Evolutionary conservation across 2,797 vertebrate species (phyloP), one percentile per base, ranked within the genome.

Genomic region (Todus mexicanus): DNA sequence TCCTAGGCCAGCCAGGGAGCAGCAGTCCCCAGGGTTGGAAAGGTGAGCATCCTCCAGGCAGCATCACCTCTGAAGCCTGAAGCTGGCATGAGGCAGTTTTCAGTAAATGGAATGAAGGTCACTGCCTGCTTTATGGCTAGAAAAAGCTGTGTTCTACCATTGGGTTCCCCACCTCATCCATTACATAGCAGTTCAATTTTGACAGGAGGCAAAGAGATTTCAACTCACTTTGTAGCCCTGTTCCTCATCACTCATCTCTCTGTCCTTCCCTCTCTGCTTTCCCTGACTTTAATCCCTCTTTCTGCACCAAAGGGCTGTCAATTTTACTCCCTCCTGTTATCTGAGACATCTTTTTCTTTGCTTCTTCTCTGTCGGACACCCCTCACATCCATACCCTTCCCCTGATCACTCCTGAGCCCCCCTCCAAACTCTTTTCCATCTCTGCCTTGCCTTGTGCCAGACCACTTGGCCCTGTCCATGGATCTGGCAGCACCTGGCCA

Each of bases 401-500:
- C 18, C 9, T 0, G 0, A 6, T 9, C 10, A 12, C 12, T 25
- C 4, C 18, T 53, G 22, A 2, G n/a, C 4, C 23, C 10, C 5
- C 3, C 57, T 74, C 40, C 13, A 14, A 66, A 59, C 22, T 7
- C 9, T 18, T 45, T 57, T 54, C 15, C 20, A 22, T 73, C 63
- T 61, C 59, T 61, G 7, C n/a, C n/a, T 73, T 65, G 27, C 35
- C 19, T 50, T 14, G 4, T 70, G 27, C 33, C 64, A 63, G 47
- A 6, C 56, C 0, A 5, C 31, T 16, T n/a, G 16, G 40, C 40
- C 25, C 60, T 76, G 33, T 50, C 61, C 10, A 1, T 45, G 64
- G 33, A 40, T 93, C 43, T 0, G 0, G 75, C 61, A 51, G 43
- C 1, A 12, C 68, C 63, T 60, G 51, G 17, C 53, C 22, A 2